Base-by-base conservation (phyloP, 2,797 vertebrate genomes). In the Otolemur crassicaudatus region DNA sequence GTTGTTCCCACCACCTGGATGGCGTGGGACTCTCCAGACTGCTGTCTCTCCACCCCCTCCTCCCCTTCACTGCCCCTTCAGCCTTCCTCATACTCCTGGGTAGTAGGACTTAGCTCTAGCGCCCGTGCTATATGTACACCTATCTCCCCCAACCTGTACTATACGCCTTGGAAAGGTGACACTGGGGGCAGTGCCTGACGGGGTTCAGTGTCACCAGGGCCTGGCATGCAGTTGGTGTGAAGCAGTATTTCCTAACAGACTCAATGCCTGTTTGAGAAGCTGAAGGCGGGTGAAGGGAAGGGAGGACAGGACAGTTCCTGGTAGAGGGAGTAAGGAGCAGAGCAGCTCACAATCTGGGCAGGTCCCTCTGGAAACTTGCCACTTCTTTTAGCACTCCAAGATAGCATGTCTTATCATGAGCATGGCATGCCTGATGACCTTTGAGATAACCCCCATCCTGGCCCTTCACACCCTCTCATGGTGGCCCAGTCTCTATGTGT, bases 381-480 rank as follows among this genome's bases (percentile, higher is more conserved):
- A 23, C 65, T 92, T 84, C 17, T 1, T 29, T 77, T 75, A 67
- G 65, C 53, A 53, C 89, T 94, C 92, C 20, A 82, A 77, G 89
- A 77, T 9, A 46, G 58, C 97, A 95, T 81, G 88, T 97, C 87
- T 88, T 4, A 3, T 79, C 31, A 63, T 93, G 92, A 92, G 34
- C 84, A 65, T 2, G 60, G 67, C 34, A 22, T 88, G 96, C 77
- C 87, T 97, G 67, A 94, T 88, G 94, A 89, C 29, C 87, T 91
- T 70, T 46, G 3, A 34, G 87, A 93, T 49, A 46, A 43, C 87
- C 0, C 69, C 87, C 14, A 53, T 53, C 67, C 13, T 3, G 86
- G 70, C 92, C n/a, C 79, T 93, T 94, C 12, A 31, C 8, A 46
- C 9, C 75, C 53, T 80, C 95, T 70, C 46, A 16, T 0, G 0